Conservation (phyloP, 2,113 vertebrate species). For the Chitala chitala region DNA sequence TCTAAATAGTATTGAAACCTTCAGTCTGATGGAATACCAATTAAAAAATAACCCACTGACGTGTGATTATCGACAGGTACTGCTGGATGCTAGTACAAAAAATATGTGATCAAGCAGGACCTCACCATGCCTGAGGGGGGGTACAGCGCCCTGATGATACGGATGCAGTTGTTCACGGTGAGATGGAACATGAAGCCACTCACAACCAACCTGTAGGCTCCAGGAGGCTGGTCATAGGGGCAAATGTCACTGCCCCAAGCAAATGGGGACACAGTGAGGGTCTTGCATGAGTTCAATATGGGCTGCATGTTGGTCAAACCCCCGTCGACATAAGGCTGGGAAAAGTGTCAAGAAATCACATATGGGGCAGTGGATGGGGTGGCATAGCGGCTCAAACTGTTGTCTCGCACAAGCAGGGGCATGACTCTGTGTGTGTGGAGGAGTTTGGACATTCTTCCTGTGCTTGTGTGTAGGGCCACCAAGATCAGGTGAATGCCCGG, state of each 20-base stretch:
- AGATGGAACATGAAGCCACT: conserved; percentile 66
- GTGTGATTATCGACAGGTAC: neutral
- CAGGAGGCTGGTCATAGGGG: conserved; percentile 60
- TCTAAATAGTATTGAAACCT: neutral
- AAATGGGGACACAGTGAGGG: conserved; percentile 80
- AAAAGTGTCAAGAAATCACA: too few species aligned
- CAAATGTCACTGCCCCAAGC: conserved; percentile 83
- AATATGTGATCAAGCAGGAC: neutral
- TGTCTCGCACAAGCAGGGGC: too few species aligned
- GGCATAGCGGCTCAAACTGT: too few species aligned
- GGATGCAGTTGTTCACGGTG: conserved; percentile 68
- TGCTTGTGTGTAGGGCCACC: too few species aligned
- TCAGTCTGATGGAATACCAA: neutral
- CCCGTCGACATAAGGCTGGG: too few species aligned
- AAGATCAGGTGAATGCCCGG: too few species aligned
- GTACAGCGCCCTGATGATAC: conserved; percentile 70
- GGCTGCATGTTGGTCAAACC: conserved; percentile 79
- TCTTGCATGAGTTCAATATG: conserved; percentile 47
- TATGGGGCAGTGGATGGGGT: too few species aligned
- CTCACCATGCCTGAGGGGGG: conserved; percentile 69
- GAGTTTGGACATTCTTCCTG: too few species aligned
- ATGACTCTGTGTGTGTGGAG: too few species aligned
- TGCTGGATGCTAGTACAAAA: too few species aligned
- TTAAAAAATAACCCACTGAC: neutral
- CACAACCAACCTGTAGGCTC: conserved; percentile 65